phyloP scores from a whole-genome alignment of 23 tunicate species.

The Oikopleura albicans region DNA sequence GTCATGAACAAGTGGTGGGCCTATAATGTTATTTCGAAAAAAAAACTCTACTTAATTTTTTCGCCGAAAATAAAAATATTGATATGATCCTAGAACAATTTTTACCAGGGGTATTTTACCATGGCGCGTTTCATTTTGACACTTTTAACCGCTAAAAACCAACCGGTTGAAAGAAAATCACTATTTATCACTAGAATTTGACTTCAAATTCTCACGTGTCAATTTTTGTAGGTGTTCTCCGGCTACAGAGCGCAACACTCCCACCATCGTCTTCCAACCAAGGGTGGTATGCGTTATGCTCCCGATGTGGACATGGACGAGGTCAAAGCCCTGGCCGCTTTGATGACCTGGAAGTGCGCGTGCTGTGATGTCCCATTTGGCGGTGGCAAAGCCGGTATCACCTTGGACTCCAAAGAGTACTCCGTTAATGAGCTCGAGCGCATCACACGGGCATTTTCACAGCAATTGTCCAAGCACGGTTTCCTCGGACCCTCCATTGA shows the following conservation, averaged over 20 bases:
- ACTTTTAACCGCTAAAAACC: too few relatives aligned
- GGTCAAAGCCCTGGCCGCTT: slow-evolving; percentile 16
- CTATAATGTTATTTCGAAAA: too few relatives aligned
- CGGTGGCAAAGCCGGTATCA: not conserved
- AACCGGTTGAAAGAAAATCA: too few relatives aligned
- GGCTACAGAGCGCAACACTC: slow-evolving; percentile 96
- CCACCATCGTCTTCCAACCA: slow-evolving; percentile 78
- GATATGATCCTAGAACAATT: too few relatives aligned
- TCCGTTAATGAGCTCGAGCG: not conserved
- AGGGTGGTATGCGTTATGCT: slow-evolving; percentile 33
- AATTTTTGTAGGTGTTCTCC: slow-evolving; percentile 51
- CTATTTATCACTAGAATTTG: too few relatives aligned
- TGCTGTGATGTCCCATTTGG: not conserved
- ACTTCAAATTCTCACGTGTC: too few relatives aligned
- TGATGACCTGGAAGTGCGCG: slow-evolving; percentile 12
- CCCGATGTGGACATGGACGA: slow-evolving; percentile 15
- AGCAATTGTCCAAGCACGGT: slow-evolving; percentile 17
- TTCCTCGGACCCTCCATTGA: not conserved
- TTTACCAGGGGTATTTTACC: too few relatives aligned
- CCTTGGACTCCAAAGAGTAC: not conserved
- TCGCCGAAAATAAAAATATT: too few relatives aligned
- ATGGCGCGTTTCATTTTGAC: too few relatives aligned
- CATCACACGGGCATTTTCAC: not conserved
- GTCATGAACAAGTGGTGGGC: too few relatives aligned
- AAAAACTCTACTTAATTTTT: too few relatives aligned